Percentiles rank a stretch among this genome's conserved stretches.
Conservation (phyloP, 2,888 invertebrate genomes). For the Drosophila hamatofila region DNA sequence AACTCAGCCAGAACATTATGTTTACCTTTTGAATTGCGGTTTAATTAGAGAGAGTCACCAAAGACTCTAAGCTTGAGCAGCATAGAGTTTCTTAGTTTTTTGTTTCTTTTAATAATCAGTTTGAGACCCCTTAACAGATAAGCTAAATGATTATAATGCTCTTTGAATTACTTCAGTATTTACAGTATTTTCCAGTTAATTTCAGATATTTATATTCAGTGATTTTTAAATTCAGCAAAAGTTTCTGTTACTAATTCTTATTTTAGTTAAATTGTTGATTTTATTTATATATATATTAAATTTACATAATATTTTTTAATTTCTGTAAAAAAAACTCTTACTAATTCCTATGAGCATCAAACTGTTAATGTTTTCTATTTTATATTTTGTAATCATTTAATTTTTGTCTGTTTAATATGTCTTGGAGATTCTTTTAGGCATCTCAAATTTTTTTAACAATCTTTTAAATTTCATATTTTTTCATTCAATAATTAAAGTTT, state of each 20-base stretch:
- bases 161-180: neutral
- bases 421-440: no score
- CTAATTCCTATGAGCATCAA: no score
- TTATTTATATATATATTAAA: no score
- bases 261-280: no score
- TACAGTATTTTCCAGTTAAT: neutral
- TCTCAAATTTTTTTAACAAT: no score
- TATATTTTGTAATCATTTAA: no score
- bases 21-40: neutral
- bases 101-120: neutral
- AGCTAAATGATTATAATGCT: neutral
- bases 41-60: constrained; percentile 18
- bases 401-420: no score
- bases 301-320: no score
- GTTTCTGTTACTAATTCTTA: neutral
- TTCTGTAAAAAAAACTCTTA: no score
- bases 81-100: neutral
- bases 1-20: neutral
- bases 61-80: neutral
- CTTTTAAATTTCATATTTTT: no score
- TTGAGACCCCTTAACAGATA: neutral
- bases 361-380: no score
- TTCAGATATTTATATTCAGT: neutral
- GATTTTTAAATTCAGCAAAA: neutral
- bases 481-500: no score